Base-by-base conservation (phyloP, 2,888 invertebrate species). In the Ochropleura leucogaster region DNA sequence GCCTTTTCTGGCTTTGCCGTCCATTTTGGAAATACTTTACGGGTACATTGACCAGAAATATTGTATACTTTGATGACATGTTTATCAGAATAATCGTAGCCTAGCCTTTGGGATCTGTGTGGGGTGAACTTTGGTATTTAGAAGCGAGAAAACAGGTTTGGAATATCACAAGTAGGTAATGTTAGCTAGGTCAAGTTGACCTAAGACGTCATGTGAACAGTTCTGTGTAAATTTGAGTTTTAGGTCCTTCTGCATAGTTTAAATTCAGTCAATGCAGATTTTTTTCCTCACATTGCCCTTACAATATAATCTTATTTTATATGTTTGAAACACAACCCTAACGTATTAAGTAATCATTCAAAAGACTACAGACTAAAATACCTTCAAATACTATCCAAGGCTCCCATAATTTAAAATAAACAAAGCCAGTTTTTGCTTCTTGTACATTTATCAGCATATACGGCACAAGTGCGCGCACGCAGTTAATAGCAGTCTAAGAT, bases 401-500 rank as follows among this genome's bases (percentile, higher is more conserved):
- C 57, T 64, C 42, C 63, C 42, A 72, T 72, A 68, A 60, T 73
- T 71, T 74, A 44, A 71, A 72, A 79, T 53, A 72, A 64, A 83
- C 70, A 72, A 42, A 47, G 57, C 46, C n/a, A 68, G 65, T 74
- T 83, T 83, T 82, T 82, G 74, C 44, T 74, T 62, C 66, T 74
- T 74, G 74, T 72, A 83, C 64, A 72, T 66, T 83, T 73, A 85
- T 80, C 68, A 70, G 49, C 85, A 80, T 85, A 79, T 83, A 85
- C 77, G 84, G 83, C 71, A 79, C 79, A 80, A 84, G 75, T 82
- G 82, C 84, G 82, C 83, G 59, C 81, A 79, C 79, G 83, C 85
- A 84, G 81, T 87, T 88, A 88, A 86, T 84, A 82, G 85, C 72
- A 80, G 85, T 78, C 77, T 81, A 70, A 88, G 86, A 88, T 89